A percentile compares a stretch with the other conserved stretches of the same genome.
Evolutionary conservation across 2,113 vertebrate genomes (phyloP).

Genomic region (Perognathus longimembris): DNA sequence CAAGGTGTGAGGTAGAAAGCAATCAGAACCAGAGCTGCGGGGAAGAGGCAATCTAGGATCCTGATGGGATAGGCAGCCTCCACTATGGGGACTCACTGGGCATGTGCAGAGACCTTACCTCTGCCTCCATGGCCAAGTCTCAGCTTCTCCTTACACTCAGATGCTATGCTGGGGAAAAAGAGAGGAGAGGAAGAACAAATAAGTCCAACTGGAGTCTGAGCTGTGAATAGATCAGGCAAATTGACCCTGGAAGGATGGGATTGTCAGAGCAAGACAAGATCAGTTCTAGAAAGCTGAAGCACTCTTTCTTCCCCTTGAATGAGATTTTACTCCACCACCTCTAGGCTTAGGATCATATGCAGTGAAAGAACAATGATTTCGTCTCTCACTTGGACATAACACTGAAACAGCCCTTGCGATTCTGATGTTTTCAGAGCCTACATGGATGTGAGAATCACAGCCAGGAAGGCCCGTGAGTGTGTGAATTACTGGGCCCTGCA

Average conservation of each 20-base stretch:
- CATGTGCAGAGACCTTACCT: too few species aligned
- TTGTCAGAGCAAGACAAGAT: background rate
- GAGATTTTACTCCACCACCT: background rate
- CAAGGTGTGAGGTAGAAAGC: background rate
- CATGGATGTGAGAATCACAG: background rate
- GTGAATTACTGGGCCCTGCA: background rate
- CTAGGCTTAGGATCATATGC: background rate
- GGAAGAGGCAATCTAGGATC: background rate
- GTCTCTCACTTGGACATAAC: background rate
- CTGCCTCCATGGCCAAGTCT: background rate
- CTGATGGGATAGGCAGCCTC: background rate
- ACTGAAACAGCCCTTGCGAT: background rate
- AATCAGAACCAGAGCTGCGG: background rate
- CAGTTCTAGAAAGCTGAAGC: slow-evolving; percentile 9
- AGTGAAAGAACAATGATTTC: background rate
- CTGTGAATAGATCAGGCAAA: background rate
- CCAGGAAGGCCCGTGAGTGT: background rate
- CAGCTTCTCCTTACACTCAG: background rate
- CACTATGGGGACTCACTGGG: fast-evolving
- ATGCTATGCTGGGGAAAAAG: background rate
- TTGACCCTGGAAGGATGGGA: background rate
- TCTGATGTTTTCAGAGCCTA: background rate
- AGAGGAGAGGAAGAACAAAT: background rate
- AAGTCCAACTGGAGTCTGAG: background rate
- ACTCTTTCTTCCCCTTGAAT: background rate